Base-by-base conservation (phyloP, 2,113 vertebrate species). In the Mohoua ochrocephala region DNA sequence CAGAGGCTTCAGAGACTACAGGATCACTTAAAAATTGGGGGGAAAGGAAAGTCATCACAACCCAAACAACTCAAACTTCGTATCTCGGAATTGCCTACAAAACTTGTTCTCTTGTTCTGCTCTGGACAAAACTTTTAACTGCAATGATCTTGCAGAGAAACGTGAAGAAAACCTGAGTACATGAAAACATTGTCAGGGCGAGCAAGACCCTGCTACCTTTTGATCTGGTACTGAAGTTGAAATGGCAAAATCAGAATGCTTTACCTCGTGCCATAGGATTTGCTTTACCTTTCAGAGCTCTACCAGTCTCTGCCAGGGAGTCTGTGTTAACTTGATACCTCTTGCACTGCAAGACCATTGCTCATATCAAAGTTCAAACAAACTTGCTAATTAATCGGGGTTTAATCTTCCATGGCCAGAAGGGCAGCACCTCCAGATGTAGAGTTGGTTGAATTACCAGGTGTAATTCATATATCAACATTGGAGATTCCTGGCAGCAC, bases 281-380 rank as follows among this genome's bases (percentile, higher is more conserved):
- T 84, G 35, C n/a, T 93, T 93, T 60, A 67, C 79, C 33, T 91
- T 90, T 49, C 57, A 93, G 73, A 93, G 50, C 44, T 67, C 82
- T 85, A 41, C 39, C 2, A 2, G 41, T 89, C 61, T 87, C 68
- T 93, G 37, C 50, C 52, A 52, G 23, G n/a, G 31, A 22, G 19
- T 89, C 73, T 63, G 16, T 22, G 45, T 88, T 78, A 89, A 71
- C 31, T 84, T 31, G 85, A 45, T 67, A 47, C 39, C 45, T 93
- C 94, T 93, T 91, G 89, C 91, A 94, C 91, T 93, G 93, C 93
- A 92, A 96, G 92, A 91, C 76, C 86, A 65, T 59, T 61, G 42
- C 28, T 95, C 23, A 2, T 64, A 75, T 33, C 53, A 57, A n/a
- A 89, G 84, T 94, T 91, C 86, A 87, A 84, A 84, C 39, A 93